These are phyloP conservation scores for Trinectes maculatus DNA, from an alignment of 2,113 vertebrate genomes.

Conservation along the genomic window DNA sequence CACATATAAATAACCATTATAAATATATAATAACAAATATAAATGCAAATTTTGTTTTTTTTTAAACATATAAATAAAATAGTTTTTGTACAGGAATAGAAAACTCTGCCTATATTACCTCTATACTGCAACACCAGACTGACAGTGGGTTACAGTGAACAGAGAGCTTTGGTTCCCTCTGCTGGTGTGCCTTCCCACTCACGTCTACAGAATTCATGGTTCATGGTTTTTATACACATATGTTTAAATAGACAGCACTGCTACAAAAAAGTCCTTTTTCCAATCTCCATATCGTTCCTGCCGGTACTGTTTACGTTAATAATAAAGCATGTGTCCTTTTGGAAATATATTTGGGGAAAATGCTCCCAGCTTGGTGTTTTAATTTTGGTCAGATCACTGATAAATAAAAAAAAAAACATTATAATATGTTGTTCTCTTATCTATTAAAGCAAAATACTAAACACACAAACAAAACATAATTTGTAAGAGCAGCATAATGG, in stretches of 20 bases:
- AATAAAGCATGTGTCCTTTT: neutral
- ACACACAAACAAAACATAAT: too few species aligned
- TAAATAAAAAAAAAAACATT: too few species aligned
- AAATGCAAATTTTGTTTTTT: too few species aligned
- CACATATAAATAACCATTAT: too few species aligned
- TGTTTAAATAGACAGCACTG: neutral
- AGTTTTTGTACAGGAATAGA: too few species aligned
- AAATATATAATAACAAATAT: too few species aligned
- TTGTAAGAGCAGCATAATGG: neutral
- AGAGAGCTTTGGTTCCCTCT: conserved; percentile 63
- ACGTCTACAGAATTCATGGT: neutral
- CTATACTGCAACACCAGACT: neutral
- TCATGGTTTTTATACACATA: neutral
- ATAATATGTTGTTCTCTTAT: too few species aligned
- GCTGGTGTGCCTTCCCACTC: conserved; percentile 46
- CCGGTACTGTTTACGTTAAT: neutral
- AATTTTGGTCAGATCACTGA: neutral
- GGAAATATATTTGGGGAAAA: neutral
- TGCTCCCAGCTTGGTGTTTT: neutral
- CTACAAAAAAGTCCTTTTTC: too few species aligned
- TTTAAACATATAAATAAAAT: too few species aligned
- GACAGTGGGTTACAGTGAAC: neutral
- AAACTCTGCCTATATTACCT: too few species aligned
- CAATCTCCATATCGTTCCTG: neutral
- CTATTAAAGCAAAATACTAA: too few species aligned